Conservation (phyloP, 2,797 vertebrate species). For the Trachurus trachurus region DNA sequence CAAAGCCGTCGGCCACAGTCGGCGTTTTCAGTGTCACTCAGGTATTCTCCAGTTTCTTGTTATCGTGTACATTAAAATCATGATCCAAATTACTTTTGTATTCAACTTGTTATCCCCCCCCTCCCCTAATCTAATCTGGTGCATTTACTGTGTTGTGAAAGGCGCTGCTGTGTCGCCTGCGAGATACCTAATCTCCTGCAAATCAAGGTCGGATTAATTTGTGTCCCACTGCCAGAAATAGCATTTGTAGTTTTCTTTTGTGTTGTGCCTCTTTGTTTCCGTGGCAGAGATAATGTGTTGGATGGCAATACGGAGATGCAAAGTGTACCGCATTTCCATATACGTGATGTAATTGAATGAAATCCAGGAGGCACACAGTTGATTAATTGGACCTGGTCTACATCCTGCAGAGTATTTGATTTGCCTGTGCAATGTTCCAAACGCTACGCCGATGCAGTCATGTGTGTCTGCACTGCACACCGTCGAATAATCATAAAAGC, state of each 20-base stretch:
- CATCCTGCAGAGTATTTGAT: slow-evolving; percentile 41
- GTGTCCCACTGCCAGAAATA: slow-evolving; percentile 7
- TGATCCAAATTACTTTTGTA: neutral
- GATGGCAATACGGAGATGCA: slow-evolving; percentile 12
- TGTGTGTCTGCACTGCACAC: slow-evolving; percentile 41
- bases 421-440: slow-evolving; percentile 44
- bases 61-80: slow-evolving; percentile 25
- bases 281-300: slow-evolving; percentile 7
- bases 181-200: neutral
- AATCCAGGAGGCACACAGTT: slow-evolving; percentile 42
- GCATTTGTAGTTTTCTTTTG: neutral
- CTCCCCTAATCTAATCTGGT: slow-evolving; percentile 25
- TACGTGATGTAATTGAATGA: slow-evolving; percentile 46
- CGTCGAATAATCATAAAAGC: slow-evolving; percentile 26
- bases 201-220: slow-evolving; percentile 24
- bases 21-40: slow-evolving; percentile 28
- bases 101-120: neutral
- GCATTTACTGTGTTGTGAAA: neutral
- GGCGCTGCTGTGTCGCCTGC: neutral
- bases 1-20: slow-evolving; percentile 33
- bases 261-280: neutral
- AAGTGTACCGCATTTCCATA: slow-evolving; percentile 18
- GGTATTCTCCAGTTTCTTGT: slow-evolving; percentile 33
- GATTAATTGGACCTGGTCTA: slow-evolving; percentile 34
- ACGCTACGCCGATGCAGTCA: slow-evolving; percentile 37